Base-by-base conservation (phyloP, 2,888 invertebrate species). In the Caenorhabditis parvicauda region DNA sequence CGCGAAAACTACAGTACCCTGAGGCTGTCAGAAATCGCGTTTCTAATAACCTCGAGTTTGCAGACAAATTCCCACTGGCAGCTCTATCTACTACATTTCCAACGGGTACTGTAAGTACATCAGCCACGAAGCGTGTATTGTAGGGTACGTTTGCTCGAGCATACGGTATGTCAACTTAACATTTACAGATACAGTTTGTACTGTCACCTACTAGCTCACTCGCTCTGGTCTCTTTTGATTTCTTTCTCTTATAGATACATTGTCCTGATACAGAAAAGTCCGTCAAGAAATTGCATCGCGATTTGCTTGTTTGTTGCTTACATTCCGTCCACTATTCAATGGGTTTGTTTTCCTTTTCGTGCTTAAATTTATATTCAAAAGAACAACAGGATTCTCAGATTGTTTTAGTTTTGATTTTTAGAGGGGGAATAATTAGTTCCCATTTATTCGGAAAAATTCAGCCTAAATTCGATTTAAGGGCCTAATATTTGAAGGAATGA, bases 141-240 rank as follows among this genome's bases (percentile, higher is more conserved):
- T 39, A 25, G 7, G 38, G 50, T 51, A 42, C 32, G 50, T 42
- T n/a, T n/a, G n/a, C n/a, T n/a, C n/a, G n/a, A n/a, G n/a, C n/a
- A n/a, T n/a, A n/a, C n/a, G n/a, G n/a, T n/a, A n/a, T n/a, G n/a
- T n/a, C n/a, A n/a, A n/a, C n/a, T n/a, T n/a, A 21, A 22, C 24
- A 24, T 41, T 29, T 51, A 9, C 50, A 51, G 50, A 27, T 52
- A 52, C 44, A 52, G 51, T n/a, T 14, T 52, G n/a, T 37, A 43
- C 17, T 35, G 43, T 17, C 51, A 52, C 17, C 35, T 44, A 6
- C 44, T 39, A 43, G 44, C 43, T 22, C 51, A 52, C 25, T 39
- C 51, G 5, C 38, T 52, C 19, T 52, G 51, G 51, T 22, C 41
- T 1, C 44, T 52, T 1, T 14, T 52, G 25, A 19, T 52, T 9